These are phyloP conservation scores for Eupeodes corollae DNA, from an alignment of 1,140 invertebrate genomes.

Conservation along the genomic window DNA sequence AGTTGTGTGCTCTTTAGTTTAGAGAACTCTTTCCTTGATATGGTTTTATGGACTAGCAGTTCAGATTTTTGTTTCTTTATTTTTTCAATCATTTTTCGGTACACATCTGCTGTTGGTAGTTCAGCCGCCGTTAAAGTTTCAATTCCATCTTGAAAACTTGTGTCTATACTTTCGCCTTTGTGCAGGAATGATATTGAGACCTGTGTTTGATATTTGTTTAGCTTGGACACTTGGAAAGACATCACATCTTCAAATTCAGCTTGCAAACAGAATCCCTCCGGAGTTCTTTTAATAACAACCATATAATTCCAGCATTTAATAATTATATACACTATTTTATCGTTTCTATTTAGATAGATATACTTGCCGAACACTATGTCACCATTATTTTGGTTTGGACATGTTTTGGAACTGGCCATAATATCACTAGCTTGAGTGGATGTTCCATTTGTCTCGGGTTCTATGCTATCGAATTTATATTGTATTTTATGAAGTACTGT, in stretches of 20 bases:
- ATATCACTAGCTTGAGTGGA: not conserved
- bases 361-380: slow-evolving; percentile 7
- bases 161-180: not conserved
- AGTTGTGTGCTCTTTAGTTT: not conserved
- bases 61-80: slow-evolving; percentile 2
- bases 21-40: slow-evolving; percentile 3
- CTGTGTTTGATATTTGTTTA: slow-evolving; percentile 1
- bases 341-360: slow-evolving; percentile 5
- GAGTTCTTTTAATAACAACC: not conserved
- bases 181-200: slow-evolving; percentile 2
- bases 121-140: not conserved
- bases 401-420: not conserved
- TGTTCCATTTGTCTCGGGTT: not conserved
- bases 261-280: not conserved
- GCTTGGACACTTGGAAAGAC: slow-evolving; percentile 1
- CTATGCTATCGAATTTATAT: slow-evolving; percentile 1
- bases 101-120: not conserved
- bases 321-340: slow-evolving; percentile 3
- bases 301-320: slow-evolving; percentile 9
- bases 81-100: not conserved
- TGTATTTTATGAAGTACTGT: slow-evolving; percentile 1
- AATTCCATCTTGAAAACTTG: slow-evolving; percentile 3
- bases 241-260: slow-evolving; percentile 2
- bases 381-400: too few relatives aligned
- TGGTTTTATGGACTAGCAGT: slow-evolving; percentile 3